phyloP scores from a whole-genome alignment of 2,888 invertebrate genomes.

The Bhutanitis thaidina region DNA sequence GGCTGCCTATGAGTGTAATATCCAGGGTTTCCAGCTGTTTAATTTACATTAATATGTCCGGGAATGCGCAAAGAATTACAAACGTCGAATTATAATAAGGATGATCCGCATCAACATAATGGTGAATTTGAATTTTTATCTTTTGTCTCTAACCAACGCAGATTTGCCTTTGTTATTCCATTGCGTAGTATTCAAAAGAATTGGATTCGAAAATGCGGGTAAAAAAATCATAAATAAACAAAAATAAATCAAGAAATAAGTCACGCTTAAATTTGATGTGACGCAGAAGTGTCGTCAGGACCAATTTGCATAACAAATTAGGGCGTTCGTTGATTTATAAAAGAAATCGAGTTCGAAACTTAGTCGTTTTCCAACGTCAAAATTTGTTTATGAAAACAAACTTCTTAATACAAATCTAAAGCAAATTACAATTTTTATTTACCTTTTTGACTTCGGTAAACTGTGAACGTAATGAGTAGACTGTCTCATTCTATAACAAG shows the following conservation, averaged over 20 bases:
- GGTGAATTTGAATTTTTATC: slow-evolving; percentile 20
- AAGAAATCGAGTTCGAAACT: slow-evolving; percentile 26
- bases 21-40: no score
- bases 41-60: neutral
- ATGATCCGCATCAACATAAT: slow-evolving; percentile 19
- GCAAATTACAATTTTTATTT: slow-evolving; percentile 10
- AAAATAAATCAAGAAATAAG: slow-evolving; percentile 25
- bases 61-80: slow-evolving; percentile 9
- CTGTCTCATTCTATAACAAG: neutral
- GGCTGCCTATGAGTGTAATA: no score
- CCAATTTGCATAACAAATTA: slow-evolving; percentile 36
- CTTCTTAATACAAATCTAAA: slow-evolving; percentile 20
- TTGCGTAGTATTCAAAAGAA: slow-evolving; percentile 14
- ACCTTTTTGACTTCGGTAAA: slow-evolving; percentile 1
- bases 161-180: slow-evolving; percentile 14
- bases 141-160: slow-evolving; percentile 13
- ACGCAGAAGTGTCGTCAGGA: slow-evolving; percentile 31
- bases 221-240: slow-evolving; percentile 20
- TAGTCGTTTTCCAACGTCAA: slow-evolving; percentile 26
- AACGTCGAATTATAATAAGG: slow-evolving; percentile 15
- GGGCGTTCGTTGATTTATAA: slow-evolving; percentile 34
- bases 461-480: neutral
- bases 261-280: slow-evolving; percentile 31
- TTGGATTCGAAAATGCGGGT: slow-evolving; percentile 7
- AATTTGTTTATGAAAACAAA: slow-evolving; percentile 34